A percentile compares a stretch with the other conserved stretches of the same genome.
Evolutionary conservation across 2,888 invertebrate species (phyloP).

Genomic region (Drosophila planitibia): DNA sequence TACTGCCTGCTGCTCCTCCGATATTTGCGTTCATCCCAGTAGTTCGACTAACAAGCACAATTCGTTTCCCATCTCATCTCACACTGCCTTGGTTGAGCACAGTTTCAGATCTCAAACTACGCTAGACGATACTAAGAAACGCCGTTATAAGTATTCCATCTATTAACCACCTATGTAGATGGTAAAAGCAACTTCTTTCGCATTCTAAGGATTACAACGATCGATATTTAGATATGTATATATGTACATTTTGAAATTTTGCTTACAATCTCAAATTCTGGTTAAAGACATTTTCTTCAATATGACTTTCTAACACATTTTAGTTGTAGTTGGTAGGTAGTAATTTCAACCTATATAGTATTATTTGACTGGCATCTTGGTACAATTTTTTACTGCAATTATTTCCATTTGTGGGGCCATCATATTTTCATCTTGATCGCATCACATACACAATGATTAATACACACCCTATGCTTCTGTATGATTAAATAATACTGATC

Average conservation of each 20-base stretch:
- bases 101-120: slow-evolving; percentile 52
- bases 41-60: slow-evolving; percentile 65
- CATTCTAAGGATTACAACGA: not conserved
- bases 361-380: not conserved
- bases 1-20: slow-evolving; percentile 62
- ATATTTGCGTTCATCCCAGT: slow-evolving; percentile 60
- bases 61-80: slow-evolving; percentile 47
- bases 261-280: not conserved
- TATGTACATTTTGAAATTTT: not conserved
- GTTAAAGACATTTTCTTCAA: not conserved
- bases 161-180: slow-evolving; percentile 56
- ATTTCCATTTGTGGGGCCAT: not conserved
- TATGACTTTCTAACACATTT: not conserved
- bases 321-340: not conserved
- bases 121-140: slow-evolving; percentile 60
- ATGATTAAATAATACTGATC: not conserved
- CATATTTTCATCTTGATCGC: slow-evolving; percentile 12
- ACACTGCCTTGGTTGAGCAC: slow-evolving; percentile 77
- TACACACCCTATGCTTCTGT: slow-evolving; percentile 1
- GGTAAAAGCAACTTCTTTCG: not conserved
- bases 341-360: not conserved
- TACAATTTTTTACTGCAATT: not conserved
- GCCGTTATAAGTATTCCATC: slow-evolving; percentile 83
- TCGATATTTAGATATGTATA: not conserved
- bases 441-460: slow-evolving; percentile 4